phyloP scores from a whole-genome alignment of 2,888 invertebrate species.

The Caenorhabditis sulstoni region DNA sequence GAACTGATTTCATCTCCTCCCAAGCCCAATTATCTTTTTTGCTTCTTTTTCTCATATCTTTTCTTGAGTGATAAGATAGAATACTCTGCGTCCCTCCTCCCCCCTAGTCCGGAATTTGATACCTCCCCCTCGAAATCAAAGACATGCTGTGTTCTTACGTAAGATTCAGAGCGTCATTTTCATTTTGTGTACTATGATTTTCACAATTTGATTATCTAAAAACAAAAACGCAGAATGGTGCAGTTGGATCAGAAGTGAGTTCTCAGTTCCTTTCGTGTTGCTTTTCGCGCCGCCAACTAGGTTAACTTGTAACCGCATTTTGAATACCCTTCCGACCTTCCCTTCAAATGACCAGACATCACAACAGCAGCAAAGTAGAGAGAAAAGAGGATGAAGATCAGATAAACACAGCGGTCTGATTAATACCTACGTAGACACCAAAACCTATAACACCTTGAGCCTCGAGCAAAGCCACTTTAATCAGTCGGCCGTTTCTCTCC shows the following conservation, averaged over 20 bases:
- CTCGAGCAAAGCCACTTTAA: not conserved
- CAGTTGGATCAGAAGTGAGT: conserved; percentile 30
- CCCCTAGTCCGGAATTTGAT: conserved; percentile 39
- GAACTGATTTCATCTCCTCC: not conserved
- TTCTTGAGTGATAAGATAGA: conserved; percentile 16
- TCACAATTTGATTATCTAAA: conserved; percentile 17
- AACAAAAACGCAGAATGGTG: conserved; percentile 6
- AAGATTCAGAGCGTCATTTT: conserved; percentile 16
- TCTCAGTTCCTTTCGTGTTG: not conserved
- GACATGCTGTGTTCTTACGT: conserved; percentile 53
- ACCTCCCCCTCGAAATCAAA: conserved; percentile 21
- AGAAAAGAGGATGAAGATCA: conserved; percentile 14
- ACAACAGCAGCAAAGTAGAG: too few species aligned
- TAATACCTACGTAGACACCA: not conserved
- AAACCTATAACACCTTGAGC: not conserved
- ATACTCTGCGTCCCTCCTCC: conserved; percentile 26
- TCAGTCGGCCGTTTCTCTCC: too few species aligned
- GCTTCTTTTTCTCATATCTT: not conserved
- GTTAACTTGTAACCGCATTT: too few species aligned
- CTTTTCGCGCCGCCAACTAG: not conserved
- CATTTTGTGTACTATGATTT: conserved; percentile 32
- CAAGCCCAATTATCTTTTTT: not conserved
- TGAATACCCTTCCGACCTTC: too few species aligned
- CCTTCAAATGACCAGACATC: too few species aligned
- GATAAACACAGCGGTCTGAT: not conserved